These are phyloP conservation scores for Galagoides demidoff DNA, from an alignment of 2,797 vertebrate species.

Conservation along the genomic window DNA sequence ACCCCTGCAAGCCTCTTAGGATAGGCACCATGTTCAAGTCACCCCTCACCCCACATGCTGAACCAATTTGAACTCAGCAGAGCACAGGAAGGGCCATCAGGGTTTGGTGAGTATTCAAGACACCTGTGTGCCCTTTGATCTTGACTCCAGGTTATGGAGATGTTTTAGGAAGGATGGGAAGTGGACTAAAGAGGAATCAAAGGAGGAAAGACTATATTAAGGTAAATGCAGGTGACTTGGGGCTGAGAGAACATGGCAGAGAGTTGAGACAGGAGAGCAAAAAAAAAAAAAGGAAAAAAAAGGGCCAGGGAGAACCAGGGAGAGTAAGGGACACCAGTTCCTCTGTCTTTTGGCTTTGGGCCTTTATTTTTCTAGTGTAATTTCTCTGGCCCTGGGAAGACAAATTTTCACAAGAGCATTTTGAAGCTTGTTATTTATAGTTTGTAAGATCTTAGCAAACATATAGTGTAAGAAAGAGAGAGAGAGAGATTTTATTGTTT, in stretches of 20 bases:
- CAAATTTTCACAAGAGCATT: not conserved
- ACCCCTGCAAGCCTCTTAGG: not conserved
- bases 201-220: not conserved
- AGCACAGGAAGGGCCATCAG: not conserved
- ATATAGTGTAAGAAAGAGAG: not conserved
- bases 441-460: conserved; percentile 27
- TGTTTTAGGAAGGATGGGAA: not conserved
- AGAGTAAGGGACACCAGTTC: not conserved
- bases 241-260: not conserved
- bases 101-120: not conserved
- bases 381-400: not conserved
- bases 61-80: not conserved
- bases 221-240: not conserved
- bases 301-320: not conserved
- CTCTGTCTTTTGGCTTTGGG: not conserved
- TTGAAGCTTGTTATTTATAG: conserved; percentile 51
- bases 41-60: not conserved
- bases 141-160: not conserved
- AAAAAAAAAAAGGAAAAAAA: not conserved
- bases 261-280: not conserved
- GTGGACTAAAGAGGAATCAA: not conserved
- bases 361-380: not conserved
- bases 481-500: conserved; percentile 19
- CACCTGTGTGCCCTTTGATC: not conserved
- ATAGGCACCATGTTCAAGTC: not conserved